A percentile compares a stretch with the other conserved stretches of the same genome.
These are phyloP conservation scores for Abramis brama DNA, from an alignment of 2,113 vertebrate genomes.

Conservation along the genomic window DNA sequence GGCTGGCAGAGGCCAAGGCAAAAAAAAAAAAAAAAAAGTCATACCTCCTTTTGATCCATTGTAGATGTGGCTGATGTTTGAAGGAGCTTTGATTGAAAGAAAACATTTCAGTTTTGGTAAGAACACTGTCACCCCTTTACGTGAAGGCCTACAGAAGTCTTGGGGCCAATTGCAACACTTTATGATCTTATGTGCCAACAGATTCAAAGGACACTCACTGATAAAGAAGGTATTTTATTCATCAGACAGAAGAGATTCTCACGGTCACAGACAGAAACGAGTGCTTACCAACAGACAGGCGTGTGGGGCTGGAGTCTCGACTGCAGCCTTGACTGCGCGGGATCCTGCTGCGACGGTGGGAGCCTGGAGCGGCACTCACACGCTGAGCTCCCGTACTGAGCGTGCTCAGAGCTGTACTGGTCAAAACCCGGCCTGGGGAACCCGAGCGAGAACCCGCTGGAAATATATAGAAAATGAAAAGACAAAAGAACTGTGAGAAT, in stretches of 20 bases:
- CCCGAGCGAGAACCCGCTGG: constrained; percentile 95
- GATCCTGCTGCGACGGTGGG: constrained; percentile 91
- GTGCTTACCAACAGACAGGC: constrained; percentile 91
- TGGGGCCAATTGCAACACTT: background rate
- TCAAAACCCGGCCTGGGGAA: constrained; percentile 93
- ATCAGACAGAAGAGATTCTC: background rate
- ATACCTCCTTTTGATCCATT: constrained; percentile 82
- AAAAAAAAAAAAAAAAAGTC: constrained; percentile 41
- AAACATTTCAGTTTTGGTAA: constrained; percentile 46
- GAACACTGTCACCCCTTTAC: background rate
- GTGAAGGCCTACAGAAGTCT: background rate
- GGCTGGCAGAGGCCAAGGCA: constrained; percentile 22
- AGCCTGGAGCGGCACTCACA: constrained; percentile 80
- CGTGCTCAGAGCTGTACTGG: constrained; percentile 90
- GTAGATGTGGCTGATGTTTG: constrained; percentile 79
- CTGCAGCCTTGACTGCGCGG: constrained; percentile 97
- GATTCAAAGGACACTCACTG: background rate
- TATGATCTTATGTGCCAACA: background rate
- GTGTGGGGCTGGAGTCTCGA: constrained; percentile 93
- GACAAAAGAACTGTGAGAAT: constrained; percentile 6
- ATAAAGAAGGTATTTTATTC: background rate
- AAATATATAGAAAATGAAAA: constrained; percentile 47
- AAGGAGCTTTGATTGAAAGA: constrained; percentile 72
- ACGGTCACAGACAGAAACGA: background rate
- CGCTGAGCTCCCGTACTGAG: constrained; percentile 88